Evolutionary conservation across 30 jellyfish, hydroid and myxozoan species (phyloP).

Genomic region (Phacellophora camtschatica): DNA sequence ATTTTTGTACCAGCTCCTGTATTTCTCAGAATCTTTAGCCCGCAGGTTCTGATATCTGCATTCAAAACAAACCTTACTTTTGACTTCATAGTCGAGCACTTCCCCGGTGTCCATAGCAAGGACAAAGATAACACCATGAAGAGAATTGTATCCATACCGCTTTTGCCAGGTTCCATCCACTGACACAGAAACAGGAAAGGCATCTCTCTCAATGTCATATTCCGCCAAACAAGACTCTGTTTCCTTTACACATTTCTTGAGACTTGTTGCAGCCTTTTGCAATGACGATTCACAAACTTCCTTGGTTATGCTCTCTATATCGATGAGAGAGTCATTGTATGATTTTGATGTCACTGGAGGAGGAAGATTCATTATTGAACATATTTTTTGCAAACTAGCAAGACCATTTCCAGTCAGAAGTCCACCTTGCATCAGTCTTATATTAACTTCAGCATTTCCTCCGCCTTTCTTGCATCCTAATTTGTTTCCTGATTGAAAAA

Average conservation of each 20-base stretch:
- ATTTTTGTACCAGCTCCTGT: not conserved
- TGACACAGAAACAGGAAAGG: not conserved
- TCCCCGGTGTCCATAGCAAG: conserved; percentile 38
- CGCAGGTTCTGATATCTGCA: not conserved
- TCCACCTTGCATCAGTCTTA: conserved; percentile 10
- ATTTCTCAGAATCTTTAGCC: not conserved
- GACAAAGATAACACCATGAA: conserved; percentile 39
- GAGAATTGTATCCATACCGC: conserved; percentile 39
- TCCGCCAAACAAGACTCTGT: not conserved
- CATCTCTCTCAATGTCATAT: conserved; percentile 2
- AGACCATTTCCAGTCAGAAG: conserved; percentile 36
- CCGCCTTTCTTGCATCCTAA: not conserved
- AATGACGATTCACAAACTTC: not conserved
- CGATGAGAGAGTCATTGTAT: not conserved
- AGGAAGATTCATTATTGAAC: conserved; percentile 32
- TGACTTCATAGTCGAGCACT: conserved; percentile 33
- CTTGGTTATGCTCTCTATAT: not conserved
- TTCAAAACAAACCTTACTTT: conserved; percentile 21
- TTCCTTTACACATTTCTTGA: not conserved
- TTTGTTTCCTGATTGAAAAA: not conserved
- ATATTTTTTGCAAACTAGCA: conserved; percentile 15
- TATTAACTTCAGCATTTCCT: not conserved
- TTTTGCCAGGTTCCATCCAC: conserved; percentile 63
- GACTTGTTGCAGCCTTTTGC: not conserved
- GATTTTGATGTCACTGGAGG: conserved; percentile 35